Conservation (phyloP, 2,888 invertebrate genomes). For the Mythimna pallens region DNA sequence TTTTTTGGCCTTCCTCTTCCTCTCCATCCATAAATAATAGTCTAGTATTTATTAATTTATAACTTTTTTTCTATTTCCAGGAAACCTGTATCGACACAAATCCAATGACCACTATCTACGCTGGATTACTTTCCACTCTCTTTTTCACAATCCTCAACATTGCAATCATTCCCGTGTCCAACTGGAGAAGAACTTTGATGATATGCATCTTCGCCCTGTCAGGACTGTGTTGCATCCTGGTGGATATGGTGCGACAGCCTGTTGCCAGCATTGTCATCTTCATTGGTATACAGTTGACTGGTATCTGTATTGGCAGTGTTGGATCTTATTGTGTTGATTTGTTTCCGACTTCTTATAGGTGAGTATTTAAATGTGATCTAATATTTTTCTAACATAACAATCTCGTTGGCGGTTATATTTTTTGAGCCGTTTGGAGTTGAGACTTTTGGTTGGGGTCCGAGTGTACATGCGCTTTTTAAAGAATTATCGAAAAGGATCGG, state of each 20-base stretch:
- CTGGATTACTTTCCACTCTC: constrained; percentile 89
- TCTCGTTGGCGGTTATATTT: no score
- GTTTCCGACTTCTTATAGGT: constrained; percentile 70
- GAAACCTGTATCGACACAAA: constrained; percentile 80
- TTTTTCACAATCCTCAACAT: constrained; percentile 89
- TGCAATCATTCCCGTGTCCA: constrained; percentile 78
- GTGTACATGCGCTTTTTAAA: no score
- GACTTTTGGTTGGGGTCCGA: no score
- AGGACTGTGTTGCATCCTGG: constrained; percentile 84
- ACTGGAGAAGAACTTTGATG: constrained; percentile 84
- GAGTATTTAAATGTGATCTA: constrained; percentile 11
- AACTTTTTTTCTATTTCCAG: constrained; percentile 44
- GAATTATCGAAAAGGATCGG: no score
- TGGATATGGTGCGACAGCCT: constrained; percentile 76
- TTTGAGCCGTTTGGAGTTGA: no score
- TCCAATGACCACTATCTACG: constrained; percentile 88
- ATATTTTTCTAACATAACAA: no score
- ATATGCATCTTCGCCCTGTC: constrained; percentile 81
- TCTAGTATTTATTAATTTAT: background rate
- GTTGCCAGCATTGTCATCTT: constrained; percentile 60
- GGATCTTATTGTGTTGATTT: constrained; percentile 67
- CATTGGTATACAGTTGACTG: constrained; percentile 60
- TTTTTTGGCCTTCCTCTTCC: no score
- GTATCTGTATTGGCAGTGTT: constrained; percentile 60
- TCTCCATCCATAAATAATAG: no score